Base-by-base conservation (phyloP, 2,888 invertebrate genomes). In the Trissolcus japonicus region DNA sequence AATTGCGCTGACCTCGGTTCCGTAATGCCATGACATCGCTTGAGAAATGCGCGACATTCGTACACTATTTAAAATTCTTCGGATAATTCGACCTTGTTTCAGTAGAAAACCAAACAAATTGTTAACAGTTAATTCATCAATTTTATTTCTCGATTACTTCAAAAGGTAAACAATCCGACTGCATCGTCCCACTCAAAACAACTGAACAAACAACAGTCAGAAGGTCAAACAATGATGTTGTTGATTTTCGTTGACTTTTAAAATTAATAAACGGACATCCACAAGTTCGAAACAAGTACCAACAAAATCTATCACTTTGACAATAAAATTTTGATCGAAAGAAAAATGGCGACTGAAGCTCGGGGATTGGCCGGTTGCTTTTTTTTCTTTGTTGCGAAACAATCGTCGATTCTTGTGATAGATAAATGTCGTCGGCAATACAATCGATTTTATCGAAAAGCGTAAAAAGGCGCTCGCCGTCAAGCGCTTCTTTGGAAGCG, bases 401-500 rank as follows among this genome's bases (percentile, higher is more conserved):
- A 50, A 62, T 54, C 14, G 53, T 21, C 4, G 41, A 51, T 62
- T 11, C 14, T 13, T n/a, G 35, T 43, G 3, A 53, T 13, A 25
- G 54, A 17, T 16, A 17, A 55, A 35, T 13, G 53, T 16, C 43
- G 25, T 21, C 25, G 35, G 21, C 63, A 21, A 19, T 48, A 48
- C 46, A 57, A 54, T 51, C 46, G 48, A 41, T 48, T 69, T 55
- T 48, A 19, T 50, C 55, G 55, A 69, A 69, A 61, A 46, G 55
- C 14, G 40, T 48, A 59, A 72, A 72, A 72, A 65, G 46, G n/a
- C 19, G 35, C 29, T 60, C 41, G 41, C 55, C 51, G 57, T 62
- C 19, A 50, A n/a, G 35, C 72, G 72, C 41, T 73, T 73, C 73
- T 56, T 53, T 35, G 66, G 59, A 73, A 73, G 57, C 71, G 62